phyloP scores from a whole-genome alignment of 2,888 invertebrate species.

The Volucella bombylans region DNA sequence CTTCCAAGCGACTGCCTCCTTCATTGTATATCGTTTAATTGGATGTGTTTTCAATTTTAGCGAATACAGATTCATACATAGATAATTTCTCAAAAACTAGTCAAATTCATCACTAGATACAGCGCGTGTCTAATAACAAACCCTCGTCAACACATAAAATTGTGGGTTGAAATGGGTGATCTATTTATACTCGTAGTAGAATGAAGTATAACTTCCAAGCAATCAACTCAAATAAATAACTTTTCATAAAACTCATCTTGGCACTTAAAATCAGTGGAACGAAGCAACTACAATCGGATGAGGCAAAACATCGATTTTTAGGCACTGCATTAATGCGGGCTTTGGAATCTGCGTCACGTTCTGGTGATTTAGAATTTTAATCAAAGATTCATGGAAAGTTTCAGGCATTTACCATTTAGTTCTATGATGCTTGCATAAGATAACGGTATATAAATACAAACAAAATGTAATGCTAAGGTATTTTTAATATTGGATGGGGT shows the following conservation, averaged over 20 bases:
- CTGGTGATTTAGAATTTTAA: conserved; percentile 24
- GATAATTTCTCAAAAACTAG: conserved; percentile 32
- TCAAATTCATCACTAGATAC: conserved; percentile 19
- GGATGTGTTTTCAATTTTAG: not conserved
- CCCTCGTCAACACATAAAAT: not conserved
- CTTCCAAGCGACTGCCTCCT: not conserved
- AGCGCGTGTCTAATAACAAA: conserved; percentile 7
- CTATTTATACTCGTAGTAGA: not conserved
- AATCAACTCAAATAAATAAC: conserved; percentile 22
- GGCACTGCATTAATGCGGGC: conserved; percentile 32
- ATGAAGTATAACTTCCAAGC: conserved; percentile 17
- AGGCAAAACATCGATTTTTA: conserved; percentile 51
- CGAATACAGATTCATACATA: not conserved
- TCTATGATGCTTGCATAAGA: conserved; percentile 2
- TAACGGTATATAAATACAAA: not conserved
- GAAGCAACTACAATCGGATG: conserved; percentile 28
- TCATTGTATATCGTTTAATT: conserved; percentile 2
- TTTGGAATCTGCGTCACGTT: conserved; percentile 47
- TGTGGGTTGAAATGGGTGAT: not conserved
- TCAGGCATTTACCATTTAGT: conserved; percentile 1
- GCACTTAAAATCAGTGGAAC: conserved; percentile 9
- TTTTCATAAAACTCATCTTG: conserved; percentile 33
- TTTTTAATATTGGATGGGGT: not conserved
- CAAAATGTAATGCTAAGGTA: not conserved
- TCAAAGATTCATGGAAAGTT: not conserved